phyloP scores from a whole-genome alignment of 2,888 invertebrate genomes.

The Cylloceria caligata region DNA sequence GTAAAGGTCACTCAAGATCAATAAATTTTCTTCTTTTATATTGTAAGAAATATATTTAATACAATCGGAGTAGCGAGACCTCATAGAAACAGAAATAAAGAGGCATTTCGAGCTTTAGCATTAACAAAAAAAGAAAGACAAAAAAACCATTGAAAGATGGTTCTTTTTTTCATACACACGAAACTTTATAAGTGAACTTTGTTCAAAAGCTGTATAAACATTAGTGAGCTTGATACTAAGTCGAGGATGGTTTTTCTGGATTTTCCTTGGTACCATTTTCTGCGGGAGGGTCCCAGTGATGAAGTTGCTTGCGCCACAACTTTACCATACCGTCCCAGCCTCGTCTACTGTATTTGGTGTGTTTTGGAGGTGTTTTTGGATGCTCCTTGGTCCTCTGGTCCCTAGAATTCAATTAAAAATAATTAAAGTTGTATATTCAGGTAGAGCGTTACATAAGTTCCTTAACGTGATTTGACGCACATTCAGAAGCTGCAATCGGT shows the following conservation, averaged over 20 bases:
- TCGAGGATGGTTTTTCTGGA: constrained; percentile 47
- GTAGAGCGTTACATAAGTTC: background rate
- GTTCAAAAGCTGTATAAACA: background rate
- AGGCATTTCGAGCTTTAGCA: constrained; percentile 46
- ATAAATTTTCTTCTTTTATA: constrained; percentile 24
- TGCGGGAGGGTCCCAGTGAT: constrained; percentile 90
- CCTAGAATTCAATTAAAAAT: constrained; percentile 83
- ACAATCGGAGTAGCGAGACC: constrained; percentile 29
- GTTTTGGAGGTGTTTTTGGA: constrained; percentile 96
- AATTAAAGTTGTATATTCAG: background rate
- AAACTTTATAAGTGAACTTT: constrained; percentile 25
- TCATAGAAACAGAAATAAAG: constrained; percentile 56
- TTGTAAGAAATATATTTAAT: constrained; percentile 58
- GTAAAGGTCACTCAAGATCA: constrained; percentile 1
- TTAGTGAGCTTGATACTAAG: constrained; percentile 15
- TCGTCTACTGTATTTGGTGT: constrained; percentile 94
- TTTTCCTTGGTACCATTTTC: constrained; percentile 65
- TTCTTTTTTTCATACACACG: constrained; percentile 30
- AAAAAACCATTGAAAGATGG: constrained; percentile 45
- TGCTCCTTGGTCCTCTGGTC: constrained; percentile 89
- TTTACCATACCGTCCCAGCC: constrained; percentile 96
- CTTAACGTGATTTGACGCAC: background rate
- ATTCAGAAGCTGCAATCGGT: no score
- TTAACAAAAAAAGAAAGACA: constrained; percentile 5
- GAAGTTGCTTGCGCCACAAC: constrained; percentile 94